These are phyloP conservation scores for Hypothenemus hampei DNA, from an alignment of 1,140 invertebrate genomes.

Conservation along the genomic window DNA sequence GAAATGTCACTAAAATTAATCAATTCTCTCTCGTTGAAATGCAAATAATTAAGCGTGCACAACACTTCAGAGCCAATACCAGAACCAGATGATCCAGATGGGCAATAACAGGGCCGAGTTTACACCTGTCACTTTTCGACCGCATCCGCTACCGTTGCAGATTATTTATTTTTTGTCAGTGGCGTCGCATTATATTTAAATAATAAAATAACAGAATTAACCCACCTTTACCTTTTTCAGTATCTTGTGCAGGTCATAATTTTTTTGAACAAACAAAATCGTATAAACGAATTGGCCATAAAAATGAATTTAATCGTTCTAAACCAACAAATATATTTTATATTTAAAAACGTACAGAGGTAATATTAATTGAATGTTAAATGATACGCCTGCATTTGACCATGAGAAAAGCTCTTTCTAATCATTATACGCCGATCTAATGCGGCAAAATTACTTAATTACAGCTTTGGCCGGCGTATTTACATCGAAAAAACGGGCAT, in stretches of 20 bases:
- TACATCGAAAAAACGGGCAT: constrained; percentile 6
- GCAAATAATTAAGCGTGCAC: not conserved
- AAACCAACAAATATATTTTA: not conserved
- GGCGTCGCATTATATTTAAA: no score
- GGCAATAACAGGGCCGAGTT: not conserved
- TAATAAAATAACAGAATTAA: no score
- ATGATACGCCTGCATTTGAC: constrained; percentile 2
- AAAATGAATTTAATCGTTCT: not conserved
- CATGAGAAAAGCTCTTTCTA: constrained; percentile 10
- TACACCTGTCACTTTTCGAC: not conserved
- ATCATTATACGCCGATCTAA: constrained; percentile 9
- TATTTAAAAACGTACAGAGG: not conserved
- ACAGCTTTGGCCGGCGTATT: constrained; percentile 3
- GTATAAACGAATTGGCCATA: not conserved
- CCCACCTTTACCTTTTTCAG: not conserved
- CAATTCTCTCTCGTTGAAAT: not conserved
- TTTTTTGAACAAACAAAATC: not conserved
- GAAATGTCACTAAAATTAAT: no score
- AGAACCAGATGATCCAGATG: not conserved
- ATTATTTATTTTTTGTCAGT: not conserved
- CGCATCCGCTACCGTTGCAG: not conserved
- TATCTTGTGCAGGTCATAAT: not conserved
- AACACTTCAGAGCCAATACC: no score
- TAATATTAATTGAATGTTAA: not conserved
- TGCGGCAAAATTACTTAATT: constrained; percentile 18